phyloP scores from a whole-genome alignment of 2,113 vertebrate genomes.

The Muntiacus reevesi region DNA sequence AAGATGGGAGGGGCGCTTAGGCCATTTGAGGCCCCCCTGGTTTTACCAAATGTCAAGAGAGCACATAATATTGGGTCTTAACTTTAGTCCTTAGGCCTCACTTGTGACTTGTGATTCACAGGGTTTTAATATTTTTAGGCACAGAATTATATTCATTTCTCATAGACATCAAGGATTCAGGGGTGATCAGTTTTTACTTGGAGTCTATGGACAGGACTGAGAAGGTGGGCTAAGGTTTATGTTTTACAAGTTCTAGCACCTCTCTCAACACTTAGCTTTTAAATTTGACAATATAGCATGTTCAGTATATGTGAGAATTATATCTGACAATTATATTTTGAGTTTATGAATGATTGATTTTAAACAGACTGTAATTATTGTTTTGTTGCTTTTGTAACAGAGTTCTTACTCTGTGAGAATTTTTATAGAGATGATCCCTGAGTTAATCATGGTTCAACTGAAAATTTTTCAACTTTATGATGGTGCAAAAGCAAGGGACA shows the following conservation, averaged over 20 bases:
- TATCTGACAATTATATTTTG: background rate
- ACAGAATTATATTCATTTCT: background rate
- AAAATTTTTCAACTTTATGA: background rate
- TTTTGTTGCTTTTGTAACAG: background rate
- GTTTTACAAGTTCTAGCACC: background rate
- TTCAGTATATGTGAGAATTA: background rate
- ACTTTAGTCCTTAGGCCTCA: background rate
- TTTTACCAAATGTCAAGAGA: background rate
- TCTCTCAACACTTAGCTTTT: background rate
- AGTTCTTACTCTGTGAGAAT: background rate
- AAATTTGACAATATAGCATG: background rate
- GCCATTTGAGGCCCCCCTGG: background rate
- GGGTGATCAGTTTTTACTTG: background rate
- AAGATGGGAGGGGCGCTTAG: background rate
- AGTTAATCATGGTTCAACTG: background rate
- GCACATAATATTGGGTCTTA: background rate
- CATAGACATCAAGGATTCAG: background rate
- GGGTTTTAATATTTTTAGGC: background rate
- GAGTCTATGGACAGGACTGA: background rate
- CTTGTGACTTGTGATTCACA: background rate
- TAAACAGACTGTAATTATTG: background rate
- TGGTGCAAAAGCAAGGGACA: background rate
- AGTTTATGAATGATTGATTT: slow-evolving; percentile 2
- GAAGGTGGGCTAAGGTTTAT: background rate
- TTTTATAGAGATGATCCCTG: background rate